Percentiles rank a stretch among this genome's conserved stretches.
These are phyloP conservation scores for Steinernema hermaphroditum DNA, from an alignment of 2,888 invertebrate genomes.

Conservation along the genomic window DNA sequence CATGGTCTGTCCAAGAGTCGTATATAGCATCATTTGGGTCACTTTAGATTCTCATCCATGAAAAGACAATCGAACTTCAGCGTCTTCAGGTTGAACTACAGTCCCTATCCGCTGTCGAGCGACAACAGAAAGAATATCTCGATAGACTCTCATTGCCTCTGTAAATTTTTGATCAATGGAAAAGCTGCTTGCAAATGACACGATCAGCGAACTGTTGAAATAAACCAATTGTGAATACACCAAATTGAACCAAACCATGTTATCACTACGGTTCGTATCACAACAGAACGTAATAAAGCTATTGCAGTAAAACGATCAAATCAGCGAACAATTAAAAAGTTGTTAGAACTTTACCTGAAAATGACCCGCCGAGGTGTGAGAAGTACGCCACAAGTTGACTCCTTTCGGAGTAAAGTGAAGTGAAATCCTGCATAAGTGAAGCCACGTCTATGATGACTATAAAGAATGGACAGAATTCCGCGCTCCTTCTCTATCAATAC, in stretches of 20 bases:
- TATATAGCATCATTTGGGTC: neutral
- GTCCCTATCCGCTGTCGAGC: neutral
- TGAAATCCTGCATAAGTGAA: neutral
- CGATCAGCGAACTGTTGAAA: neutral
- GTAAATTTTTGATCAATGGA: neutral
- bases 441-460: conserved; percentile 10
- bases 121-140: neutral
- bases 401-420: neutral
- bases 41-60: conserved; percentile 2
- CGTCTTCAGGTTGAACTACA: neutral
- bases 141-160: neutral
- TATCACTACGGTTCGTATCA: too few species aligned
- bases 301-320: too few species aligned
- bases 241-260: neutral
- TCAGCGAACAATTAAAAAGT: too few species aligned
- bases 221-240: neutral
- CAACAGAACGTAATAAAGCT: too few species aligned
- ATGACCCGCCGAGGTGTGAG: conserved; percentile 5
- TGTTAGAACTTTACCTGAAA: neutral
- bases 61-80: conserved; percentile 2
- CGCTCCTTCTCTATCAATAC: neutral
- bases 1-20: neutral
- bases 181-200: too few species aligned
- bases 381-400: conserved; percentile 14
- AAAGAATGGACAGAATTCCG: neutral